Base-by-base conservation (phyloP, 2,888 invertebrate genomes). In the Eristalis pertinax region DNA sequence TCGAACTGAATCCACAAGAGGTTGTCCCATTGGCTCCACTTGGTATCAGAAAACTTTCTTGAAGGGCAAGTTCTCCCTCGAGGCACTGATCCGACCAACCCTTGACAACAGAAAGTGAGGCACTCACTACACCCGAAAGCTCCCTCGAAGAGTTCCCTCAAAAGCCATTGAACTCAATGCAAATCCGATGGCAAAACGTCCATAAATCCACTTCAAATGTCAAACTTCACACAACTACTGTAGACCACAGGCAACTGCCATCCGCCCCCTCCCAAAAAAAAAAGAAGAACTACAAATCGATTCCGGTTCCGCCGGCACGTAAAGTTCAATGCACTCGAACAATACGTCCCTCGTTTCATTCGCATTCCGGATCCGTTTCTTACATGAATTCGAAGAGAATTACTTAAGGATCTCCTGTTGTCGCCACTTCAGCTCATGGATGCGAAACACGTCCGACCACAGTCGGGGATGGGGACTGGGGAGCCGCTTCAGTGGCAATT, bases 261-360 rank as follows among this genome's bases (percentile, higher is more conserved):
- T 43, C 4, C n/a, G 50, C 5, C 50, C 50, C 32, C n/a, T n/a
- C n/a, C 32, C 32, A 10, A 10, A 19, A 4, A 38, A 38, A n/a
- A n/a, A n/a, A n/a, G n/a, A n/a, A 35, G 8, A 35, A 35, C 35
- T 35, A n/a, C 43, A 7, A n/a, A 43, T 50, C 50, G 50, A 50
- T 19, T n/a, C 8, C 50, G 8, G 19, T 10, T 4, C 50, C 50
- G 8, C n/a, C 50, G 8, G 7, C 50, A 19, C n/a, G n/a, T 19
- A 19, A 11, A 68, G 68, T 68, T 68, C 19, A 68, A 50, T n/a
- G 68, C 19, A 56, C 32, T 50, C 67, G 10, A 32, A 50, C n/a
- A 65, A 43, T n/a, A 19, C 50, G 50, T 68, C 38, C 26, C n/a
- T 4, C 26, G 10, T 50, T 68, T 50, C 50, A 41, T 68, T 24